A percentile compares a stretch with the other conserved stretches of the same genome.
Conservation (phyloP, 2,888 invertebrate genomes). For the Nematopogon swammerdamellus region DNA sequence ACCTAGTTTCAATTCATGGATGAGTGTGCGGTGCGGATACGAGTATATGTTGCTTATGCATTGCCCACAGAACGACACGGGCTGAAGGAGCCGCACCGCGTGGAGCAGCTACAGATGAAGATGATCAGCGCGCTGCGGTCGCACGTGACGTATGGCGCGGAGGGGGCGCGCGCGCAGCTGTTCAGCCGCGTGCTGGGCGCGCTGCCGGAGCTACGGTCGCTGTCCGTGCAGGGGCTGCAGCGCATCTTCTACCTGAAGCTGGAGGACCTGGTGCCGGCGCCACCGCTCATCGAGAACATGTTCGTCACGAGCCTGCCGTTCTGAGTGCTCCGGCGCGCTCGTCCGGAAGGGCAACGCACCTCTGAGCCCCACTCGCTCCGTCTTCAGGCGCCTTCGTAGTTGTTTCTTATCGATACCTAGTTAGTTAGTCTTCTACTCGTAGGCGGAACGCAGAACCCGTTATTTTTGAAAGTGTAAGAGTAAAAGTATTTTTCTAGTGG, state of each 20-base stretch:
- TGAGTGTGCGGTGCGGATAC: not conserved
- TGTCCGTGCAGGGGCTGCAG: slow-evolving; percentile 91
- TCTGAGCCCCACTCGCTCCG: slow-evolving; percentile 33
- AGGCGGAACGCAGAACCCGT: slow-evolving; percentile 38
- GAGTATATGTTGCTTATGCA: not conserved
- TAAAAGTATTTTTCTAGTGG: slow-evolving; percentile 49
- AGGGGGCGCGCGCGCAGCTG: slow-evolving; percentile 87
- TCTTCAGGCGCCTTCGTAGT: slow-evolving; percentile 31
- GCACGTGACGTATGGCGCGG: slow-evolving; percentile 91
- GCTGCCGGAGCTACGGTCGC: slow-evolving; percentile 86
- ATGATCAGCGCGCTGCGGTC: slow-evolving; percentile 93
- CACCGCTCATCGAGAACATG: slow-evolving; percentile 92
- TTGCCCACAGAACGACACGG: slow-evolving; percentile 81
- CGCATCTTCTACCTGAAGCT: slow-evolving; percentile 92
- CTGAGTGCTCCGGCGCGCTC: slow-evolving; percentile 39
- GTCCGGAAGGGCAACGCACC: slow-evolving; percentile 5
- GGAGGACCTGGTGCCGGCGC: slow-evolving; percentile 88
- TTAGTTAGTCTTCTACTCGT: slow-evolving; percentile 26
- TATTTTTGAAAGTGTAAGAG: slow-evolving; percentile 45
- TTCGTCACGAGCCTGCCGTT: slow-evolving; percentile 94
- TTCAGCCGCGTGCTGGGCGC: slow-evolving; percentile 91
- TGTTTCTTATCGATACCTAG: slow-evolving; percentile 21
- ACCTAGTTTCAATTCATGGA: not conserved
- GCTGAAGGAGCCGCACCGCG: slow-evolving; percentile 84
- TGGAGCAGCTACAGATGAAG: slow-evolving; percentile 95